These are phyloP conservation scores for Centropristis striata DNA, from an alignment of 2,113 vertebrate genomes.

Conservation along the genomic window DNA sequence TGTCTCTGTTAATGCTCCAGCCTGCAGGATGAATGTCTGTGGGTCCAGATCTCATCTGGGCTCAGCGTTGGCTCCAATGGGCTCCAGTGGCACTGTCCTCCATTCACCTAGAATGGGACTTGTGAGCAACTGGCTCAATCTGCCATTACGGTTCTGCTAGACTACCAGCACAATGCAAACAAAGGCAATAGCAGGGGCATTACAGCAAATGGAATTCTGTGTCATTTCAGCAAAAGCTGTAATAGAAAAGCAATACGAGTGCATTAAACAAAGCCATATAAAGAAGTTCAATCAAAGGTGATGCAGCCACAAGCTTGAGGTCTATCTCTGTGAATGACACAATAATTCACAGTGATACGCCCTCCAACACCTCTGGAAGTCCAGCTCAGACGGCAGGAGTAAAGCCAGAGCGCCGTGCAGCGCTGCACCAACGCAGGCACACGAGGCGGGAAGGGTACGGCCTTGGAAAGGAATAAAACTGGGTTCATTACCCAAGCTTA, in stretches of 20 bases:
- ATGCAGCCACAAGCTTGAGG: constrained; percentile 48
- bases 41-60: constrained; percentile 50
- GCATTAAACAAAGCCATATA: constrained; percentile 68
- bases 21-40: constrained; percentile 60
- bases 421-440: neutral
- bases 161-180: constrained; percentile 68
- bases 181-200: constrained; percentile 65
- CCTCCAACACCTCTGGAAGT: constrained; percentile 32
- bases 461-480: constrained; percentile 48
- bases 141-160: constrained; percentile 61
- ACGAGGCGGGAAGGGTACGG: constrained; percentile 36
- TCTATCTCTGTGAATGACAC: constrained; percentile 42
- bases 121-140: constrained; percentile 67
- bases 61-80: constrained; percentile 31
- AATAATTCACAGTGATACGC: constrained; percentile 27
- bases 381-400: constrained; percentile 17
- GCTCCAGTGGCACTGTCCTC: constrained; percentile 37
- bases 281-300: constrained; percentile 66
- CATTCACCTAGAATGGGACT: constrained; percentile 61
- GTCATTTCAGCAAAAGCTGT: constrained; percentile 65
- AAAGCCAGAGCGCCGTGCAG: constrained; percentile 9
- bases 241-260: constrained; percentile 65
- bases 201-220: constrained; percentile 69
- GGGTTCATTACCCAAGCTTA: constrained; percentile 76
- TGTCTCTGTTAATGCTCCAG: constrained; percentile 43